Base-by-base conservation (phyloP, 1,140 invertebrate species). In the Hestina assimilis region DNA sequence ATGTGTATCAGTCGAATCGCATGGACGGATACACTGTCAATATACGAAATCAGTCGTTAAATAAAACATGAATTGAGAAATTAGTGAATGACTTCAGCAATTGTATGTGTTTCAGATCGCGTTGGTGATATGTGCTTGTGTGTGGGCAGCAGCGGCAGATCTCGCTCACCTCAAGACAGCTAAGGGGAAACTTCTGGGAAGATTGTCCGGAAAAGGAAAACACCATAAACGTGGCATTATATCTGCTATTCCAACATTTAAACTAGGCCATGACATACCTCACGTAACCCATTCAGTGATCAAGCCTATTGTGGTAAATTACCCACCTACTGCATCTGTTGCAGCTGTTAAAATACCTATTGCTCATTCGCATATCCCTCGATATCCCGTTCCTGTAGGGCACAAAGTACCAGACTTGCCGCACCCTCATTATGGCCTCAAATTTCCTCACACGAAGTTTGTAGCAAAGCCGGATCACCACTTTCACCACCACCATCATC, bases 191-290 rank as follows among this genome's bases (percentile, higher is more conserved):
- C 61, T 81, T 20, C 23, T 81, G 1, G 69, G 76, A 17, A 61
- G 75, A 28, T 41, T 82, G 21, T 57, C 62, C 1, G 58, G 17
- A 8, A 72, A 70, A 46, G 61, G 52, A 15, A 81, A 72, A 38
- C 87, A 89, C 21, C 79, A 85, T 56, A 89, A 89, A 45, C 71
- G 87, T 14, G 89, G 89, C n/a, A 73, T 86, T 1, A 60, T 87
- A 24, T 76, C 78, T 7, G 29, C 66, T 2, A 58, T 88, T 3
- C 89, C 89, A 4, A 73, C 89, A 3, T 89, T 75, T 64, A 89
- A 89, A 33, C 70, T 87, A 1, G 89, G 89, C 8, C 75, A 88
- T 46, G 89, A 89, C 33, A 80, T 87, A 46, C 85, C 87, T 0
- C 71, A 71, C 8, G 81, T 89, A 7, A 84, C 82, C 0, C 89